Conservation (phyloP, 1,140 invertebrate species). For the Pararge aegeria region DNA sequence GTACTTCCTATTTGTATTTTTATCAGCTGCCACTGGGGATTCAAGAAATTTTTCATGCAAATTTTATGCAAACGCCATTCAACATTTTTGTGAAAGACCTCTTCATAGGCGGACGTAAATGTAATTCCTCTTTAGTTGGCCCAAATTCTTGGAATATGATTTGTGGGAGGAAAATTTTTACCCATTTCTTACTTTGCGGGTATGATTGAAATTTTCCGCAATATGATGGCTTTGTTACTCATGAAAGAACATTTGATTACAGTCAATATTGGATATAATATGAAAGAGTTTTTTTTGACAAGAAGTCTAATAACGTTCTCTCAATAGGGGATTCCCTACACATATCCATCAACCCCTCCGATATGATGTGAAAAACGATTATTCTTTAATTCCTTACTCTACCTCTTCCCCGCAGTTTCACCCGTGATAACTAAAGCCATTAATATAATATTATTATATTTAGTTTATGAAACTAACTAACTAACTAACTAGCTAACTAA, state of each 20-base stretch:
- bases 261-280: not conserved
- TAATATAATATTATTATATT: no score
- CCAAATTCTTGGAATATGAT: constrained; percentile 13
- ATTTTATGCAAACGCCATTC: constrained; percentile 22
- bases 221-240: constrained; percentile 3
- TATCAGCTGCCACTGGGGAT: constrained; percentile 8
- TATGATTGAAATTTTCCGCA: constrained; percentile 4
- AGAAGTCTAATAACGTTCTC: not conserved
- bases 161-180: constrained; percentile 14
- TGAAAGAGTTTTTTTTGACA: not conserved
- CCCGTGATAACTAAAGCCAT: no score
- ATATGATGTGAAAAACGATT: no score
- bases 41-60: constrained; percentile 18
- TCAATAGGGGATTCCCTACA: no score
- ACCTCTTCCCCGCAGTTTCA: no score
- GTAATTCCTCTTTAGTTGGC: constrained; percentile 15
- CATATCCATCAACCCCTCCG: no score
- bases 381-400: no score
- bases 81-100: constrained; percentile 21
- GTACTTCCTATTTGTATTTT: constrained; percentile 11
- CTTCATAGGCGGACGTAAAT: constrained; percentile 16
- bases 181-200: not conserved
- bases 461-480: no score
- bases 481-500: no score
- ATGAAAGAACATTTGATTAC: not conserved